phyloP scores from a whole-genome alignment of 2,888 invertebrate genomes.

The Synergus umbraculus region DNA sequence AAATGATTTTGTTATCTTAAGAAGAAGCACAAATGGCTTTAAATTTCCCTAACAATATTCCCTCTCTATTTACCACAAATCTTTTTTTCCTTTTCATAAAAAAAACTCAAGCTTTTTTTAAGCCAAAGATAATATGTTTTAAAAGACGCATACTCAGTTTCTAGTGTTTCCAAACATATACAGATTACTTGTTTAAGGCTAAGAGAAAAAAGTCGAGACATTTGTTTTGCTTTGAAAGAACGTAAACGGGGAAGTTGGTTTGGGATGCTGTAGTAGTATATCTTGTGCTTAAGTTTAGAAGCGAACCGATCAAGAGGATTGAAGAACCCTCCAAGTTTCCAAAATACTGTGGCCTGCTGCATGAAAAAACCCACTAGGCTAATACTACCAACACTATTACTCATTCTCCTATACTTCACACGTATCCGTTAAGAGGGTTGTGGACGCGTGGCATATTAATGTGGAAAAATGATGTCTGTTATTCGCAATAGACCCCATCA shows the following conservation, averaged over 20 bases:
- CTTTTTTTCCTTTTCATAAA: background rate
- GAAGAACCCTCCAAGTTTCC: constrained; percentile 28
- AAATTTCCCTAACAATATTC: too few relatives aligned
- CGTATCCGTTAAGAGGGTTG: constrained; percentile 39
- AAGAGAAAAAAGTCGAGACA: background rate
- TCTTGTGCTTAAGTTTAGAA: constrained; percentile 17
- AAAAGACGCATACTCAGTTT: background rate
- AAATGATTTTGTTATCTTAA: too few relatives aligned
- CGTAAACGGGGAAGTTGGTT: background rate
- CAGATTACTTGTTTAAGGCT: background rate
- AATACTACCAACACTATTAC: background rate
- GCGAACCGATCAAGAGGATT: constrained; percentile 4
- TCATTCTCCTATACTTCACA: constrained; percentile 16
- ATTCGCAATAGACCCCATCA: constrained; percentile 43
- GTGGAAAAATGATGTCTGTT: constrained; percentile 55
- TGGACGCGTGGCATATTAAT: constrained; percentile 54
- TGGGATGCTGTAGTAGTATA: background rate
- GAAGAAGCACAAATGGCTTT: too few relatives aligned
- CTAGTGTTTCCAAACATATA: background rate
- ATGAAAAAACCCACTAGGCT: background rate
- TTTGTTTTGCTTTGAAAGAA: constrained; percentile 16
- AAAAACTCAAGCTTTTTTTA: background rate
- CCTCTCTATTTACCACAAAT: background rate
- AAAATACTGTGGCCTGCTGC: constrained; percentile 35
- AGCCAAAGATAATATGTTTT: background rate